Conservation (phyloP, 2,797 vertebrate species). For the Varecia variegata region DNA sequence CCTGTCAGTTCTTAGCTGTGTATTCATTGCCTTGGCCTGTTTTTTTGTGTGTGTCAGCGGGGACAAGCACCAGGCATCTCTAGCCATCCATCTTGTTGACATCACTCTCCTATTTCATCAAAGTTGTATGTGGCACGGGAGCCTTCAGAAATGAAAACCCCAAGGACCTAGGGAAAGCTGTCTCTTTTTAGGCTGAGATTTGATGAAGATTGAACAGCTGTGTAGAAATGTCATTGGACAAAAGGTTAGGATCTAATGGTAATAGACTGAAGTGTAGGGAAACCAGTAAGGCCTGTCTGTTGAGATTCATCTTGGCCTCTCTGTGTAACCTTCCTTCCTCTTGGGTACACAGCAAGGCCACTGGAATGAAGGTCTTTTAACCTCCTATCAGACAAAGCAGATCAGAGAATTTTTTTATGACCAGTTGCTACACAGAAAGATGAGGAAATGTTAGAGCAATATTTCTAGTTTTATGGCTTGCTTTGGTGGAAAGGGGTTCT, state of each 20-base stretch:
- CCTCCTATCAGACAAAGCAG: neutral
- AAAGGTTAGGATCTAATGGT: neutral
- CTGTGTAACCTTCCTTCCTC: neutral
- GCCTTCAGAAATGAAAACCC: neutral
- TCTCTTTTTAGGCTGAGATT: neutral
- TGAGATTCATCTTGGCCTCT: neutral
- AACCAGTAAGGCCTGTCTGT: neutral
- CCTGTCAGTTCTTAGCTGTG: neutral
- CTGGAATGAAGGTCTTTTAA: neutral
- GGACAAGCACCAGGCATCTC: neutral
- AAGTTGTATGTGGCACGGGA: neutral
- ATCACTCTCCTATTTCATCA: neutral
- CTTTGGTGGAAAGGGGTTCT: neutral
- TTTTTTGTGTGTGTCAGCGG: neutral
- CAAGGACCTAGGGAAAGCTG: neutral
- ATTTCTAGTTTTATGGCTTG: neutral
- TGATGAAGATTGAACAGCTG: neutral
- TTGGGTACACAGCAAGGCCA: neutral
- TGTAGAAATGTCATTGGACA: neutral
- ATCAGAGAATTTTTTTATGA: neutral
- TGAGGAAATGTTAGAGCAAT: neutral
- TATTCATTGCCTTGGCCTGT: neutral
- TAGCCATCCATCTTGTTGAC: neutral
- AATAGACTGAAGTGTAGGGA: neutral
- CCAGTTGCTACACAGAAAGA: neutral